Base-by-base conservation (phyloP, 2,797 vertebrate genomes). In the Acipenser transmontanus region DNA sequence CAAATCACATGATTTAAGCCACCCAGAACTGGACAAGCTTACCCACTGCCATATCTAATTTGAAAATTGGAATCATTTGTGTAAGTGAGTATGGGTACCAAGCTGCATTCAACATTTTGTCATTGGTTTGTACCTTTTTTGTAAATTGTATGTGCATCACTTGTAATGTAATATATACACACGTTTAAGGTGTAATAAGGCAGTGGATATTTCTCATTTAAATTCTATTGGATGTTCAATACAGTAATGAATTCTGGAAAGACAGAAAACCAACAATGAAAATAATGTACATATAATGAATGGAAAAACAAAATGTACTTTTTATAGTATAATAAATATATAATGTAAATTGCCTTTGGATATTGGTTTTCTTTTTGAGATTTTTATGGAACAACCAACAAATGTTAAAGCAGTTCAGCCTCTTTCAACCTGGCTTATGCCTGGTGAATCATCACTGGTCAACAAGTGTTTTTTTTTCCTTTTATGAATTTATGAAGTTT, bases 301-400 rank as follows among this genome's bases (percentile, higher is more conserved):
- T 84, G 81, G 76, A 85, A 79, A 89, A 74, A 61, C n/a, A 70
- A 71, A 77, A 48, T 87, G 86, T 90, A 92, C 89, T 96, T 98
- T 97, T 94, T 97, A 96, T 85, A 84, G 81, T 93, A 86, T 94
- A 98, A 96, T 97, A 98, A 98, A 98, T 82, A 84, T 85, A 78
- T 85, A 78, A 78, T 77, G 73, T 78, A 73, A 85, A 80, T 34
- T 34, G 67, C 54, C 74, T 64, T 50, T 50, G 14, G n/a, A 54
- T 54, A 8, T 54, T 54, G 12, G 50, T 8, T 47, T 9, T 71
- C 8, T 69, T 56, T 57, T 12, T 64, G 34, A 47, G n/a, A 17
- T 7, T 65, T 34, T 3, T 34, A 34, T 34, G 34, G 34, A 34
- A 34, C 34, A 34, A 34, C 4, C 4, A 34, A 34, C 34, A 34